phyloP scores from a whole-genome alignment of 1,140 invertebrate genomes.

The Trinorchestia longiramus region DNA sequence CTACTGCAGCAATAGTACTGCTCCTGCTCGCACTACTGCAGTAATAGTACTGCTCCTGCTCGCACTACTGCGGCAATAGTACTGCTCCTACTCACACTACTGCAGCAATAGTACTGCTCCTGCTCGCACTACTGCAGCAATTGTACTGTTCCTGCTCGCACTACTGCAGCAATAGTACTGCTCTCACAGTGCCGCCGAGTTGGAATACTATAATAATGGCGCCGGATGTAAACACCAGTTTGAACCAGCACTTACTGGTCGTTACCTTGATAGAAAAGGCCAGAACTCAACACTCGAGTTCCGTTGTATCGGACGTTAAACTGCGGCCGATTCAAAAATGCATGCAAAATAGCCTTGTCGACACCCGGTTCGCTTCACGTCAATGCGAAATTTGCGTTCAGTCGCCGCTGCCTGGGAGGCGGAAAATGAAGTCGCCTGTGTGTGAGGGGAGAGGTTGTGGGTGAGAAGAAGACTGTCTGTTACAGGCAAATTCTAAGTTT shows the following conservation, averaged over 20 bases:
- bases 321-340: conserved; percentile 12
- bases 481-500: not conserved
- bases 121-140: not conserved
- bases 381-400: not conserved
- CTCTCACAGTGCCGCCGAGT: not conserved
- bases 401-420: not conserved
- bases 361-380: not conserved
- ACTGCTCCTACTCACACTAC: no score
- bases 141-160: no score
- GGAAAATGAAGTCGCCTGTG: not conserved
- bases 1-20: no score
- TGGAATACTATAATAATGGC: no score
- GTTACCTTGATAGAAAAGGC: not conserved
- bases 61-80: no score
- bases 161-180: not conserved
- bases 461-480: not conserved
- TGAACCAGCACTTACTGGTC: not conserved
- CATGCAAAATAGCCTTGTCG: not conserved
- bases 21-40: no score
- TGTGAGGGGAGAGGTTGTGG: not conserved
- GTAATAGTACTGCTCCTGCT: no score
- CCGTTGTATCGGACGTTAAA: not conserved
- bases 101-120: not conserved
- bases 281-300: not conserved
- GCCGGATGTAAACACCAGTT: not conserved